Base-by-base conservation (phyloP, 2,113 vertebrate species). In the Quiscalus mexicanus region DNA sequence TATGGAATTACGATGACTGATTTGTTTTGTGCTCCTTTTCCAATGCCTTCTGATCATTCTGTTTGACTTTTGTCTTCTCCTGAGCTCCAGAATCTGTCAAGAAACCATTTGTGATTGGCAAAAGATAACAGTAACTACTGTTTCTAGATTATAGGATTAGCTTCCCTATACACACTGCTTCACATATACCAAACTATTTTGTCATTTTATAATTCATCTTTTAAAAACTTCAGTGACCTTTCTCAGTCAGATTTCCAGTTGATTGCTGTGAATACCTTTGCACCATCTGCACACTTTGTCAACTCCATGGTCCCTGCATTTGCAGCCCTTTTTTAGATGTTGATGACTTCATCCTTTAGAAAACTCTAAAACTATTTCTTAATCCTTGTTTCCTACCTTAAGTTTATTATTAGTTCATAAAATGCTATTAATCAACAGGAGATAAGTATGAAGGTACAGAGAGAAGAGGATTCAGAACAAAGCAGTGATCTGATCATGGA, bases 101-200 rank as follows among this genome's bases (percentile, higher is more conserved):
- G 27, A 83, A 6, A 47, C 23, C 11, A 15, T 47, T 84, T 49
- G 31, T 58, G 15, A 77, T 7, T 56, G 39, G 25, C 53, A 63
- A 83, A 87, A 74, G 35, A 23, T 37, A 74, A 25, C 8, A 62
- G 19, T 45, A 79, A 42, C 33, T 41, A 42, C 3, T 31, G 24
- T 20, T 3, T 63, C 12, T 20, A 28, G 31, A 53, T 44, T 21
- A 62, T 59, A 68, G 70, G 15, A 68, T 55, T 84, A 52, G 14
- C n/a, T 68, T 76, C 58, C 21, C 15, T 50, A 4, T 50, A 50
- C 17, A 28, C 30, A 11, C 16, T 0, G 1, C 24, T 90, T 68
- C 0, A 1, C 63, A 50, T 6, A 18, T 63, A 67, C 13, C 0
- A 1, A 68, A 27, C 31, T 62, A 77, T 91, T 84, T 69, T 0